Evolutionary conservation across 2,113 vertebrate genomes (phyloP), one percentile per base, ranked within the genome.

Genomic region (Thermophis baileyi): DNA sequence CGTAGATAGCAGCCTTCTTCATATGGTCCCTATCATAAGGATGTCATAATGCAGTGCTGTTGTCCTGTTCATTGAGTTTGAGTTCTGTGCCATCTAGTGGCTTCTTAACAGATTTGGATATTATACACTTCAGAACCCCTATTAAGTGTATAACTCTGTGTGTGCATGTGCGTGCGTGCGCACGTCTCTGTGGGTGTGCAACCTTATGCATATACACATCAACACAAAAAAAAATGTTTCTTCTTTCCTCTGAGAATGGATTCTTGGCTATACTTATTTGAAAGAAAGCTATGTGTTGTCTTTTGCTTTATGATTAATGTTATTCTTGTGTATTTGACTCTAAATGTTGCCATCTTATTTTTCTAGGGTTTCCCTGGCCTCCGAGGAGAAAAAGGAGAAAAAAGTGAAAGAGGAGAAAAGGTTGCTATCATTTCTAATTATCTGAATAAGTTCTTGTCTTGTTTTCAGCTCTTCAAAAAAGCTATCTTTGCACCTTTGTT

Each of bases 401-500:
- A 97, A 63, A 99, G 99, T 3, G 98, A 99, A 60, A 98, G 97
- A 95, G 99, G 99, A 74, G 99, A 99, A 53, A 99, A 99, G 98
- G 99, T 99, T 60, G 93, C 96, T 94, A 47, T 22, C 22, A 11
- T 47, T 92, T 92, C 47, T 51, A 20, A 51, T 69, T 27, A 24
- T 53, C n/a, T 51, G 47, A 53, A 46, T 10, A 8, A 89, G n/a
- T 54, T 25, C 25, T 6, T 91, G 40, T 40, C 18, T 81, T 81
- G 16, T 81, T 81, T 81, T 81, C 74, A 44, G 74, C 3, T 81
- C 35, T 44, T 81, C 35, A 40, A 81, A 81, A 40, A 81, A 74
- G n/a, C 69, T 74, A 18, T 74, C 69, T 40, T n/a, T 81, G n/a
- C 14, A 81, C n/a, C 30, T 81, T 81, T 81, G 1, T 40, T 81